Conservation (phyloP, 2,888 invertebrate genomes). For the Aelia acuminata region DNA sequence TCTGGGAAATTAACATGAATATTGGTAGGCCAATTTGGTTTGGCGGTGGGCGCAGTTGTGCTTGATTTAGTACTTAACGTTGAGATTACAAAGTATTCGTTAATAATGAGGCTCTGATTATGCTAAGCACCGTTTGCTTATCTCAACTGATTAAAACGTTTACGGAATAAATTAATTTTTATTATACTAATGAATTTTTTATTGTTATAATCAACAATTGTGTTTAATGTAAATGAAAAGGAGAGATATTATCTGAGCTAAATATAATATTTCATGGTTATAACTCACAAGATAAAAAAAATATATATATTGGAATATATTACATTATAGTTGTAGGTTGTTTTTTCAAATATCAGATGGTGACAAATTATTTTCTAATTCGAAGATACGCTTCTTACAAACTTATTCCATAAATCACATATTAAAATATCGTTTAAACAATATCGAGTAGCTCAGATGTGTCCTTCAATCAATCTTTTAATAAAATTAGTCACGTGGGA, state of each 20-base stretch:
- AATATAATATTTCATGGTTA: too few species aligned
- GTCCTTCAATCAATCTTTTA: background rate
- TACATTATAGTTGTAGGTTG: too few species aligned
- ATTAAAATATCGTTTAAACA: background rate
- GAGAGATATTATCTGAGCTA: too few species aligned
- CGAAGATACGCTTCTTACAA: background rate
- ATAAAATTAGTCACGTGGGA: background rate
- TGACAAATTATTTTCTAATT: background rate
- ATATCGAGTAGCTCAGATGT: background rate
- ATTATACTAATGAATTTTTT: background rate
- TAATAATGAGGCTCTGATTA: background rate
- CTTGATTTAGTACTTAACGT: background rate
- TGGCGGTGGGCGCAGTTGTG: background rate
- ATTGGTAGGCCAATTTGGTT: background rate
- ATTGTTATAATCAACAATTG: background rate
- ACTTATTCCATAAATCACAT: background rate
- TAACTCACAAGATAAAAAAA: too few species aligned
- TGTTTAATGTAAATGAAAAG: too few species aligned
- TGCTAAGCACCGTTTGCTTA: background rate
- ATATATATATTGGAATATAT: too few species aligned
- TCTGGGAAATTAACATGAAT: background rate
- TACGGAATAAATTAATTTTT: background rate
- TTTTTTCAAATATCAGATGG: too few species aligned
- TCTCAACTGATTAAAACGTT: background rate
- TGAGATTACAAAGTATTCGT: background rate